Evolutionary conservation across 2,113 vertebrate species (phyloP), one percentile per base, ranked within the genome.

Genomic region (Corythornis cristatus): DNA sequence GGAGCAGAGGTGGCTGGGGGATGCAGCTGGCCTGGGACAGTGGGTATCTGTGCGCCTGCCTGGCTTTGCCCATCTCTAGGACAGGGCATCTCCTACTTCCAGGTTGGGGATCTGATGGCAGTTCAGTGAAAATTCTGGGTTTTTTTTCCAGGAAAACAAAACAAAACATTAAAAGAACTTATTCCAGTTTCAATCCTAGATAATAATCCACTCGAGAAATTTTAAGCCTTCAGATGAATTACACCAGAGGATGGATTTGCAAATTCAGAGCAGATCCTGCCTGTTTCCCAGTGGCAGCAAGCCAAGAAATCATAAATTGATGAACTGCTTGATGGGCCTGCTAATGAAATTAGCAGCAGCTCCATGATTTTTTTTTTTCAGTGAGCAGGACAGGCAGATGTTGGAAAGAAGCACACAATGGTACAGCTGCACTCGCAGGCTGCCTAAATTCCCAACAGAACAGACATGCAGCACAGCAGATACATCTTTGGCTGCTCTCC

Each of bases 321-420:
- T 90, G 93, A 95, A 92, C 46, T 4, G n/a, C 90, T 96, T 87
- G 89, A 87, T 11, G 8, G 84, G 86, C 74, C 78, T 60, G 89
- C 88, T 95, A 94, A 94, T 94, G 94, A 94, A 96, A 93, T 95
- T 85, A 96, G 76, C 68, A 45, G 81, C 87, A 71, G 84, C 84
- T 87, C 93, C 50, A 0, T 70, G 89, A 10, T 67, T 88, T 73
- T 64, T 83, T 82, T 74, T 82, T 74, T 76, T 56, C 37, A 31
- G 89, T 3, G 84, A 84, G 86, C 83, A 61, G 82, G 89, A 76
- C 29, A 9, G 93, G 91, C 79, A 88, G 88, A 71, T 81, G 86
- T 51, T 68, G 82, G 75, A 64, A 45, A 15, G 40, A 42, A 89
- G 91, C 13, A 7, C n/a, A 18, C 42, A 57, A 8, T 15, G 74